Base-by-base conservation (phyloP, 2,888 invertebrate genomes). In the Ametastegia equiseti region DNA sequence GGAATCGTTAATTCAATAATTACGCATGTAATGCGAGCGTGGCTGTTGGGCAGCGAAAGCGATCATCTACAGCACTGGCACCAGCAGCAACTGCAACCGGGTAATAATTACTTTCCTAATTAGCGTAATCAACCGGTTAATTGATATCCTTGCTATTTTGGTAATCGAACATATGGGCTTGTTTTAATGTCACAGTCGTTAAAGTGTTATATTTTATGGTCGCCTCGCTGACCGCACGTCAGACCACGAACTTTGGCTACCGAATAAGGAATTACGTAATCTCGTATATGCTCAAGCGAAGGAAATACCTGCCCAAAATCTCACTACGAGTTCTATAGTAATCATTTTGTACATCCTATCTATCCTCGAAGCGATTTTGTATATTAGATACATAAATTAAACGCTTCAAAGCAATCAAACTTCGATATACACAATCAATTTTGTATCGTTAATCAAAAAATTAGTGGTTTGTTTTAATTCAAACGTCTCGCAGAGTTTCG, bases 51-150 rank as follows among this genome's bases (percentile, higher is more conserved):
- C 84, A 83, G 83, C 82, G 86, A 86, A 87, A 85, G 86, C 87
- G 86, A n/a, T n/a, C n/a, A n/a, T n/a, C n/a, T n/a, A n/a, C n/a
- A n/a, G n/a, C n/a, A n/a, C n/a, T 88, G 87, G 86, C 87, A 88
- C 88, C 86, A 86, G 83, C 81, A 23, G 7, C 19, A 67, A 67
- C 65, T 71, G 71, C 71, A 45, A 23, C 33, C 30, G 19, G 67
- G 30, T 65, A 83, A 86, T 86, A 83, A 87, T 86, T 85, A 84
- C 81, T 84, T 85, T 84, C 81, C 82, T 85, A 86, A 87, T 87
- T 87, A 86, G 84, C 77, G 83, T 85, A 85, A 86, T 86, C 86
- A 86, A 86, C 84, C 81, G 82, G 84, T 83, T 84, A 85, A 86
- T 84, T 84, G 84, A 85, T 85, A 84, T 83, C 75, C 84, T 47